phyloP scores from a whole-genome alignment of 2,888 invertebrate genomes.

The Perizoma flavofasciatum region DNA sequence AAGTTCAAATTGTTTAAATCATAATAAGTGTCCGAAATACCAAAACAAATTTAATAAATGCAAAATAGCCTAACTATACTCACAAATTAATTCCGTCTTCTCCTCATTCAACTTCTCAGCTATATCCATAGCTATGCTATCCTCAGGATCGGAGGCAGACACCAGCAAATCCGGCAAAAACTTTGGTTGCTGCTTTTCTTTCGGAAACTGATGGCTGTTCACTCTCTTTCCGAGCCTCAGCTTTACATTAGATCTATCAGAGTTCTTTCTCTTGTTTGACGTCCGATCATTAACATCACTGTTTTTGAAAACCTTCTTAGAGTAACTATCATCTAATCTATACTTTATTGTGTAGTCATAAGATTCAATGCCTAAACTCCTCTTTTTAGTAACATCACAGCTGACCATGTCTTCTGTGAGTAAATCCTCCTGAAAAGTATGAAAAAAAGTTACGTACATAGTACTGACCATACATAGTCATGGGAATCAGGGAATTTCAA shows the following conservation, averaged over 20 bases:
- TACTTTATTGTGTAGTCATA: slow-evolving; percentile 88
- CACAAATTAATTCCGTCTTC: slow-evolving; percentile 89
- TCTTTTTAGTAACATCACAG: slow-evolving; percentile 89
- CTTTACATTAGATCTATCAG: slow-evolving; percentile 84
- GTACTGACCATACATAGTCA: no score
- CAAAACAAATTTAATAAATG: no score
- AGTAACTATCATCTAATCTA: slow-evolving; percentile 82
- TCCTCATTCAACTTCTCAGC: slow-evolving; percentile 89
- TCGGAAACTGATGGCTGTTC: slow-evolving; percentile 67
- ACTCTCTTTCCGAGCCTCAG: slow-evolving; percentile 82
- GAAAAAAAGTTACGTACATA: background rate
- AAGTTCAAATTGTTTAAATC: no score
- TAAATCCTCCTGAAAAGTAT: slow-evolving; percentile 88
- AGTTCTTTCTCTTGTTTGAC: slow-evolving; percentile 83
- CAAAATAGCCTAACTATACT: slow-evolving; percentile 43
- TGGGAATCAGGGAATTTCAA: no score
- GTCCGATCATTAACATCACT: slow-evolving; percentile 53
- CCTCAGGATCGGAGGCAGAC: slow-evolving; percentile 76
- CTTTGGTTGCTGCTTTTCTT: slow-evolving; percentile 81
- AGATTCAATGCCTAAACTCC: slow-evolving; percentile 89
- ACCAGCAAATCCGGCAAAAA: slow-evolving; percentile 84
- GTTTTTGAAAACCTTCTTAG: slow-evolving; percentile 67
- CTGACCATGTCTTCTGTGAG: slow-evolving; percentile 90
- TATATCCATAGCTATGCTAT: slow-evolving; percentile 88
- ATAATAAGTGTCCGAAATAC: no score